Base-by-base conservation (phyloP, 2,888 invertebrate species). In the Petrolisthes manimaculis region DNA sequence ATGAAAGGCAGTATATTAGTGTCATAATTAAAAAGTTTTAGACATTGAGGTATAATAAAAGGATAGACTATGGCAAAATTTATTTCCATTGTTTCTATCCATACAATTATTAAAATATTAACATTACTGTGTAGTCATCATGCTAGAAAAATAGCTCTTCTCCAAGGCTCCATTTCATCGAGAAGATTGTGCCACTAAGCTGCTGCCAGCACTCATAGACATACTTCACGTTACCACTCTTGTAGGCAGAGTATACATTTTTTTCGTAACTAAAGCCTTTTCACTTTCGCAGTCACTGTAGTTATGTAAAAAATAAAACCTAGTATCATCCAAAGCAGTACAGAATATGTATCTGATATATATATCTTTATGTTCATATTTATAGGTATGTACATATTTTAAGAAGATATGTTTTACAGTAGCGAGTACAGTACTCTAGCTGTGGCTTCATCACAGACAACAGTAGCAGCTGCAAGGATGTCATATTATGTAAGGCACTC, bases 91-190 rank as follows among this genome's bases (percentile, higher is more conserved):
- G 81, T 86, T 71, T 86, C 71, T 86, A 86, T 86, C 86, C 81
- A 81, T 86, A 86, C 86, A 86, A 71, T 86, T 86, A 86, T 80
- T 86, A 86, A 86, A 86, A 86, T 86, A 86, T 86, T 86, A 86
- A 86, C 86, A 86, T 81, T 80, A 81, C 56, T 81, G 86, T 86
- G 86, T 86, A 55, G 86, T 86, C 81, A 74, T 86, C 81, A 86
- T 81, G 81, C 86, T 86, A 86, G 86, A 86, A 86, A 86, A 86
- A 86, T 86, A 86, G 74, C 61, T 74, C 56, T 74, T 69, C 75
- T 86, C 75, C 86, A 86, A 71, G 80, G 85, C 80, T 85, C 74
- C 79, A 61, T 85, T 85, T 79, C 78, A 67, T 67, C 55, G 80
- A 85, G 71, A 75, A 84, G 55, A 71, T 71, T 21, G 21, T 71